These are phyloP conservation scores for Tachina lurida DNA, from an alignment of 2,888 invertebrate genomes.

Conservation along the genomic window DNA sequence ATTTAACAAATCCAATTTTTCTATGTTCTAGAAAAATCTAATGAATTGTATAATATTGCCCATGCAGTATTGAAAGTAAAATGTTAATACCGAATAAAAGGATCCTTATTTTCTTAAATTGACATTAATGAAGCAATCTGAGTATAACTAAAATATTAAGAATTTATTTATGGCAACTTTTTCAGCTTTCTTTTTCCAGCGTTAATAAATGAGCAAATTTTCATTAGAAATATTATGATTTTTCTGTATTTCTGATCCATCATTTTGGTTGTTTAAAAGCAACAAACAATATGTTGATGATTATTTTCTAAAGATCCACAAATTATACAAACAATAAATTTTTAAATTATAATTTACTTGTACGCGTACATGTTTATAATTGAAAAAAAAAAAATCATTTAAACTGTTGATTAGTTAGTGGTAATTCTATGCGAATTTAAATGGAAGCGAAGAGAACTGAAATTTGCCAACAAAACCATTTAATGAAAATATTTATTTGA, in stretches of 20 bases:
- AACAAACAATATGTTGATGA: conserved; percentile 59
- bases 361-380: conserved; percentile 40
- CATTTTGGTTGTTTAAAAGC: conserved; percentile 52
- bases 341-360: conserved; percentile 43
- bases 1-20: too few relatives aligned
- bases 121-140: too few relatives aligned
- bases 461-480: neutral
- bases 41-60: too few relatives aligned
- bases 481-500: conserved; percentile 50
- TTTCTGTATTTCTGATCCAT: conserved; percentile 39
- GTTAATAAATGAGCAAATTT: conserved; percentile 2
- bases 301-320: conserved; percentile 64
- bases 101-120: too few relatives aligned
- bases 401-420: conserved; percentile 29
- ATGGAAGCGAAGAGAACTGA: neutral
- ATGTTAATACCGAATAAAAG: too few relatives aligned
- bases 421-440: conserved; percentile 19
- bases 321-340: conserved; percentile 54
- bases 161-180: too few relatives aligned
- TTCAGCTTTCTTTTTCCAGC: neutral
- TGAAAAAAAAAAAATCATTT: conserved; percentile 46
- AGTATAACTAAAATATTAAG: too few relatives aligned
- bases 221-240: conserved; percentile 18
- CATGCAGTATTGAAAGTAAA: too few relatives aligned
- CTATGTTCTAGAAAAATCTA: too few relatives aligned